Conservation (phyloP, 2,888 invertebrate species). For the Metopia argyrocephala region DNA sequence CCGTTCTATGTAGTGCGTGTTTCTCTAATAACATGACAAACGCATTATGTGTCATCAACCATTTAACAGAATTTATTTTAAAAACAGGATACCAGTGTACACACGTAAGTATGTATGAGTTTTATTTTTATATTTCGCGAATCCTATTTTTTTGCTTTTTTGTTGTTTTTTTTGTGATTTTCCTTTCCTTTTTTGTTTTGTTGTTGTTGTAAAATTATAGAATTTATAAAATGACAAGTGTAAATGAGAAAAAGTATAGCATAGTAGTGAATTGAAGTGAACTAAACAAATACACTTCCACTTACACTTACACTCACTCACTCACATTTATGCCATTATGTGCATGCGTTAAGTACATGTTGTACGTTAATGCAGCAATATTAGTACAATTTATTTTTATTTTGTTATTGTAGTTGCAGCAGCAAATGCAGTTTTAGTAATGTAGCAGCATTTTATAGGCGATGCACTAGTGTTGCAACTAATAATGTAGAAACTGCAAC, state of each 20-base stretch:
- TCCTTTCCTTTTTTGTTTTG: too few relatives aligned
- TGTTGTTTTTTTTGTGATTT: too few relatives aligned
- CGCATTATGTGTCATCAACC: constrained; percentile 53
- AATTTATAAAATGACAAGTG: not conserved
- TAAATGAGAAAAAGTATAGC: not conserved
- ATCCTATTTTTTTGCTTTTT: not conserved
- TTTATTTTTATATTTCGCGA: not conserved
- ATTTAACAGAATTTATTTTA: constrained; percentile 45
- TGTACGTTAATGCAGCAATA: not conserved
- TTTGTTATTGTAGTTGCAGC: not conserved
- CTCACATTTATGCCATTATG: not conserved
- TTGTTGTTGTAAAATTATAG: constrained; percentile 5
- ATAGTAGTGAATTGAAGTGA: not conserved
- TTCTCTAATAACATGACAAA: constrained; percentile 50
- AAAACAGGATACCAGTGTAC: constrained; percentile 33
- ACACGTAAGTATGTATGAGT: not conserved
- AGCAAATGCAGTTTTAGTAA: not conserved
- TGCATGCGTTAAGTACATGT: not conserved
- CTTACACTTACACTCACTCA: not conserved
- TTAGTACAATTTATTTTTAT: too few relatives aligned
- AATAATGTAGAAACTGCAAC: constrained; percentile 28
- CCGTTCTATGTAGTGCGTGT: constrained; percentile 7
- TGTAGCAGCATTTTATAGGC: not conserved
- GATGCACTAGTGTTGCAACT: constrained; percentile 44
- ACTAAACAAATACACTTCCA: not conserved